Base-by-base conservation (phyloP, 2,888 invertebrate species). In the Spatulosminthurus flaviceps region DNA sequence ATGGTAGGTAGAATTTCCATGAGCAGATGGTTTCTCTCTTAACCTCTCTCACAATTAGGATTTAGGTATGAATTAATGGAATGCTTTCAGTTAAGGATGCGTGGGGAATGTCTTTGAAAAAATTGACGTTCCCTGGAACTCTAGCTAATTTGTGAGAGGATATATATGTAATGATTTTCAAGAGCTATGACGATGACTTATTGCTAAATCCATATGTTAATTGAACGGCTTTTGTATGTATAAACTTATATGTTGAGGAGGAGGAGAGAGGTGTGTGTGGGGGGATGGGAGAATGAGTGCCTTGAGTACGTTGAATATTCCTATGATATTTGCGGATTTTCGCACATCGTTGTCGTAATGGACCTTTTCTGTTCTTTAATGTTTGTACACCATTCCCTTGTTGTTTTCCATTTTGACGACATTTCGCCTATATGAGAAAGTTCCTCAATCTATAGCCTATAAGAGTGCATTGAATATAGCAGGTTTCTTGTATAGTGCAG, bases 261-360 rank as follows among this genome's bases (percentile, higher is more conserved):
- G 34, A 22, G 7, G 41, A 2, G 51, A 0, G 28, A 29, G 41
- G n/a, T n/a, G n/a, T 11, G 16, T 0, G 64, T 22, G 22, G 9
- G 24, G 22, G 34, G n/a, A 66, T n/a, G n/a, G n/a, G 1, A 19
- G n/a, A 51, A 51, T 16, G 16, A 51, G 16, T 51, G n/a, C 51
- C 34, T 34, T 34, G 34, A 34, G 34, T 34, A 34, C 4, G 9
- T 34, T 34, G 34, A 34, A 34, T 9, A 34, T 34, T 7, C 9
- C 5, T 34, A 34, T 34, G 9, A 64, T 75, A 66, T 34, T 75
- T 66, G 41, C 75, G 61, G 75, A 75, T 64, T 75, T 75, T 75
- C 64, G 75, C 75, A 75, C 64, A 41, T 75, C 61, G 41, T 75
- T 75, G 75, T 75, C 29, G 64, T 74, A 74, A 74, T 61, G 72